phyloP scores from a whole-genome alignment of 2,888 invertebrate genomes.

The Drosophila testacea region DNA sequence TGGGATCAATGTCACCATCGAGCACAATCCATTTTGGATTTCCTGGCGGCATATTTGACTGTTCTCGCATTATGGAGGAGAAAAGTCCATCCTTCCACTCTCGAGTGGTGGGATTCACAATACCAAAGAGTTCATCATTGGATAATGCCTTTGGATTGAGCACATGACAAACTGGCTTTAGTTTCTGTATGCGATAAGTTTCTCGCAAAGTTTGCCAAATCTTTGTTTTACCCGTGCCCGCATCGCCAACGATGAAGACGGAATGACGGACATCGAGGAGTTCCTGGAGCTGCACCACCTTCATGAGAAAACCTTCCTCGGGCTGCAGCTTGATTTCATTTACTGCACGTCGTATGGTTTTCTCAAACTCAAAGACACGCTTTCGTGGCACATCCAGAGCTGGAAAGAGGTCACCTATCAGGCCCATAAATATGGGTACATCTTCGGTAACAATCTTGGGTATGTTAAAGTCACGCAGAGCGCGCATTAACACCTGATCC shows the following conservation, averaged over 20 bases:
- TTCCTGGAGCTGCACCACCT: constrained; percentile 96
- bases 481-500: constrained; percentile 97
- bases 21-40: constrained; percentile 97
- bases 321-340: constrained; percentile 94
- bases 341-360: constrained; percentile 91
- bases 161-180: constrained; percentile 94
- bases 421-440: constrained; percentile 96
- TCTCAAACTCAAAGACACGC: constrained; percentile 94
- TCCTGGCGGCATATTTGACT: constrained; percentile 94
- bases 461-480: constrained; percentile 96
- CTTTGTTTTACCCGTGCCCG: constrained; percentile 96
- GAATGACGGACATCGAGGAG: constrained; percentile 97
- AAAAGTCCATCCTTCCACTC: constrained; percentile 97
- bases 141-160: constrained; percentile 97
- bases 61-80: constrained; percentile 96
- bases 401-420: constrained; percentile 97
- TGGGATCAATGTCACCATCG: constrained; percentile 93
- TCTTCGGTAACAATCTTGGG: constrained; percentile 98
- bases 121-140: constrained; percentile 97
- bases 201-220: constrained; percentile 96
- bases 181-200: constrained; percentile 89
- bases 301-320: constrained; percentile 94
- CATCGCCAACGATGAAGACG: constrained; percentile 94
- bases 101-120: constrained; percentile 96
- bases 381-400: constrained; percentile 96